Percentiles rank a stretch among this genome's conserved stretches.
Conservation (phyloP, 1,140 invertebrate species). For the Drosophila santomea region DNA sequence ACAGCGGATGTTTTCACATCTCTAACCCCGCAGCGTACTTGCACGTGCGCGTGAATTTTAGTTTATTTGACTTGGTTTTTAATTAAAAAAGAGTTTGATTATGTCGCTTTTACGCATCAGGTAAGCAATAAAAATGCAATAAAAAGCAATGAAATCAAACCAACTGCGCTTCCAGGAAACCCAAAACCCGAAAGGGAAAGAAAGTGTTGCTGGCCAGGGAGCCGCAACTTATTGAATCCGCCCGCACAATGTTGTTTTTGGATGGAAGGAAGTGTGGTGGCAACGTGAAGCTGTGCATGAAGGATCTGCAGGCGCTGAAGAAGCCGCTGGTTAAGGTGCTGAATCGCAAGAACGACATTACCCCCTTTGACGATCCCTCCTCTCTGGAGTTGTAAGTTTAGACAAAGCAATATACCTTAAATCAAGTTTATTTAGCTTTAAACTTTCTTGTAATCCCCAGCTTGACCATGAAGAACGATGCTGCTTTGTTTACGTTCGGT, state of each 20-base stretch:
- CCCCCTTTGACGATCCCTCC: constrained; percentile 93
- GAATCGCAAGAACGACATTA: constrained; percentile 92
- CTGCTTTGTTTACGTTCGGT: constrained; percentile 95
- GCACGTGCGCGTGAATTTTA: constrained; percentile 62
- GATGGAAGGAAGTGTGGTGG: constrained; percentile 94
- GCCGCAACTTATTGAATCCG: constrained; percentile 95
- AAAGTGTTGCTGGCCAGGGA: constrained; percentile 92
- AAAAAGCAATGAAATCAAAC: neutral
- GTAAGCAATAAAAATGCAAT: constrained; percentile 24
- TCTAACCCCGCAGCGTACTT: constrained; percentile 7
- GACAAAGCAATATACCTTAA: neutral
- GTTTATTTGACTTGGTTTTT: constrained; percentile 3
- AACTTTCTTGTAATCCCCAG: constrained; percentile 71
- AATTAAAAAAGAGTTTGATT: constrained; percentile 24
- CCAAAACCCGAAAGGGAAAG: constrained; percentile 95
- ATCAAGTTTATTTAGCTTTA: neutral
- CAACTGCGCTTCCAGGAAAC: constrained; percentile 86
- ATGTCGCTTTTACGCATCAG: constrained; percentile 81
- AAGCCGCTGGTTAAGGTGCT: constrained; percentile 93
- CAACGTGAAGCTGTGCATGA: constrained; percentile 90
- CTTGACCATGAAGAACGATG: constrained; percentile 94
- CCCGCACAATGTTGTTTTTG: constrained; percentile 93
- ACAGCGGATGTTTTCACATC: neutral
- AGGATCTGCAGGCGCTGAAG: constrained; percentile 95
- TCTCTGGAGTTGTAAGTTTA: constrained; percentile 90